Percentiles rank a stretch among this genome's conserved stretches.
These are phyloP conservation scores for Speoplatyrhinus poulsoni DNA, from an alignment of 2,113 vertebrate genomes.

Conservation along the genomic window DNA sequence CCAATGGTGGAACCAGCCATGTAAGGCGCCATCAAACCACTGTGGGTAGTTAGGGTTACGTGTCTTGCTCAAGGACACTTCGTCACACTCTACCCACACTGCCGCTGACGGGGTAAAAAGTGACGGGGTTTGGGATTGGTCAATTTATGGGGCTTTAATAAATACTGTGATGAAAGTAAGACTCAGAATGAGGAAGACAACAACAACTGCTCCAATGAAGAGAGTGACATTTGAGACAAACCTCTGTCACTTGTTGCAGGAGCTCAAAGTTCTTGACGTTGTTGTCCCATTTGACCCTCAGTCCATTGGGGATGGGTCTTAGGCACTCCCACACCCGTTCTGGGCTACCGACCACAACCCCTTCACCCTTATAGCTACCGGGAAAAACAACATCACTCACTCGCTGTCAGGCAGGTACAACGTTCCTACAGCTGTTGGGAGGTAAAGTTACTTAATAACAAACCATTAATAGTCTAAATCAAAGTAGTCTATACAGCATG, in stretches of 20 bases:
- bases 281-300: constrained; percentile 88
- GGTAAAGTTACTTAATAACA: no score
- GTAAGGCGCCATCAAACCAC: no score
- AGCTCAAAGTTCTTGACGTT: constrained; percentile 87
- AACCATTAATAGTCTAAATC: background rate
- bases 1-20: no score
- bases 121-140: no score
- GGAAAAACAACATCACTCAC: background rate
- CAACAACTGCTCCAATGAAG: background rate
- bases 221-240: constrained; percentile 60
- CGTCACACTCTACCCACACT: no score
- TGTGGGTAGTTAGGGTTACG: no score
- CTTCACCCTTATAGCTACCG: constrained; percentile 87
- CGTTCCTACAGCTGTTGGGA: no score
- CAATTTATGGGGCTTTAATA: no score
- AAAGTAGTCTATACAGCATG: background rate
- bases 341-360: constrained; percentile 74
- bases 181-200: background rate
- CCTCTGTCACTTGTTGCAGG: constrained; percentile 81
- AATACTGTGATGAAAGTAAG: background rate
- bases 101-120: no score
- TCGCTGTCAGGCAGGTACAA: background rate
- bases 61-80: no score
- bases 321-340: constrained; percentile 86
- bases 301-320: constrained; percentile 82